Evolutionary conservation across 2,888 invertebrate species (phyloP).

Genomic region (Volucella bombylans): DNA sequence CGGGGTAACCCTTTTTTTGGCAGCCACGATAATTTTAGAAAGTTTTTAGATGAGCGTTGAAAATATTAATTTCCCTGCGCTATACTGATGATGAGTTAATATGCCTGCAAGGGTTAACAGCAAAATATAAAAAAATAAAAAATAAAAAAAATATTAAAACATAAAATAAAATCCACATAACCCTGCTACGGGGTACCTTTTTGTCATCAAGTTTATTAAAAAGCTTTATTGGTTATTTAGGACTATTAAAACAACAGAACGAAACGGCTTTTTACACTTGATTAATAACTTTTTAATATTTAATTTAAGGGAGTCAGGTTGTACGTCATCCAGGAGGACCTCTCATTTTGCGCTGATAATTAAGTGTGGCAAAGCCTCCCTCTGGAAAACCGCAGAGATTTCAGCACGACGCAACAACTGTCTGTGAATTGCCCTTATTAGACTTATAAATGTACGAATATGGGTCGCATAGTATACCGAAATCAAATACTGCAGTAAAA

Average conservation of each 20-base stretch:
- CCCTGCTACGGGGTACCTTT: not conserved
- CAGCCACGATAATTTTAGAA: constrained; percentile 3
- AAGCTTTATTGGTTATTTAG: constrained; percentile 1
- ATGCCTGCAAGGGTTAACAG: constrained; percentile 23
- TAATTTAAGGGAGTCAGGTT: too few relatives aligned
- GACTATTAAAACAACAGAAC: not conserved
- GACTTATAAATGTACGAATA: too few relatives aligned
- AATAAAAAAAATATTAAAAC: too few relatives aligned
- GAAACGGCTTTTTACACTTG: not conserved
- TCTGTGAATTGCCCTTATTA: too few relatives aligned
- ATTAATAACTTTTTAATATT: too few relatives aligned
- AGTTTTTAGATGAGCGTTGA: constrained; percentile 51
- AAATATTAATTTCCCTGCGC: constrained; percentile 56
- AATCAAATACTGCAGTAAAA: too few relatives aligned
- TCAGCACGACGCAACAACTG: too few relatives aligned
- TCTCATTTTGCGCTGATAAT: too few relatives aligned
- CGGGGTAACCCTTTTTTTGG: constrained; percentile 20
- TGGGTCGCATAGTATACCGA: too few relatives aligned
- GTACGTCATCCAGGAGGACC: too few relatives aligned
- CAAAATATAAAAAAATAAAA: not conserved
- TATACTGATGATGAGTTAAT: constrained; percentile 57
- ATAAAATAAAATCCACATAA: not conserved
- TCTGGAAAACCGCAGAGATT: too few relatives aligned
- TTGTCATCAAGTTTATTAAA: constrained; percentile 28
- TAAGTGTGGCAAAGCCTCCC: too few relatives aligned